Base-by-base conservation (phyloP, 2,113 vertebrate genomes). In the Nothoprocta pentlandii region DNA sequence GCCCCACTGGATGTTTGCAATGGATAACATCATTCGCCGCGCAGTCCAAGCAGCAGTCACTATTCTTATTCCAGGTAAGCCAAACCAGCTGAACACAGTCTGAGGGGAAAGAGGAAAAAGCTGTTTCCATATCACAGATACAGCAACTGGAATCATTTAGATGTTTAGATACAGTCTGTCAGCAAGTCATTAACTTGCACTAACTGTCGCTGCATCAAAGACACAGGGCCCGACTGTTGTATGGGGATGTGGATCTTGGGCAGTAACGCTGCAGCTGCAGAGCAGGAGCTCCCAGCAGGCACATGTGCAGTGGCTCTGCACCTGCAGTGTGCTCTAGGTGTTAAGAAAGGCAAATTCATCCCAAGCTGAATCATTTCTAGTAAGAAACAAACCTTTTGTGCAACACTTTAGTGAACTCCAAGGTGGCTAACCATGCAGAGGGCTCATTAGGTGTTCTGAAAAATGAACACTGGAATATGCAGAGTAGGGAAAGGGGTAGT, bases 1-100 rank as follows among this genome's bases (percentile, higher is more conserved):
- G 92, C 98, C 99, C 12, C 98, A 99, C 56, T 99, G 99, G 99
- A 99, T 99, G 99, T 99, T 99, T 94, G 98, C 98, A 2, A 99
- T 99, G 99, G 99, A 99, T 92, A 99, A 98, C 96, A 99, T 99
- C 95, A 98, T 99, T 95, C 98, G 98, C 28, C 97, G 98, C 66
- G 99, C 99, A 5, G 99, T 99, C 78, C 99, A 99, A 97, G 98
- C 98, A 19, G 99, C 99, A 2, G 98, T 99, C 91, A 98, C 98
- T 90, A 99, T 99, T 94, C 98, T 99, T 77, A 99, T 98, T 86
- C 99, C 99, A 97, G 99, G 99, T 99, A 97, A 94, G 92, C 87
- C 71, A 89, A 95, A 93, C 59, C 67, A 82, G 39, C 47, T 75
- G 36, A 51, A 80, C 88, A 63, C 3, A 66, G 39, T 10, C 1